These are phyloP conservation scores for Coreius guichenoti DNA, from an alignment of 2,797 vertebrate genomes.

Conservation along the genomic window DNA sequence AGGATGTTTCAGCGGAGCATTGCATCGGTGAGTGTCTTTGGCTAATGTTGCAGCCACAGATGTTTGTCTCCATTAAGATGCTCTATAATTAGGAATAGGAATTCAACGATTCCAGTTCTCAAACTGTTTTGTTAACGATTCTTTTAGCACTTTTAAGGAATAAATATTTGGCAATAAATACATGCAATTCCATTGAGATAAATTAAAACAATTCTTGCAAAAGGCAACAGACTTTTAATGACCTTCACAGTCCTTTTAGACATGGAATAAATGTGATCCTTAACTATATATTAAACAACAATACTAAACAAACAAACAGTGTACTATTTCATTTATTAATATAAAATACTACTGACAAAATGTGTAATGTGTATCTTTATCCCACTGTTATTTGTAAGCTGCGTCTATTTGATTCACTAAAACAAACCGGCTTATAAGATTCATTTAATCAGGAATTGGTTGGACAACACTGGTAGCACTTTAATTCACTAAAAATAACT, in stretches of 20 bases:
- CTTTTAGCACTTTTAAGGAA: not conserved
- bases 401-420: not conserved
- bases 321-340: not conserved
- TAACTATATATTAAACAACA: not conserved
- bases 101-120: not conserved
- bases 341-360: not conserved
- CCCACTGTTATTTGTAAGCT: not conserved
- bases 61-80: conserved; percentile 17
- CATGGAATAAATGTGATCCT: not conserved
- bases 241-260: not conserved
- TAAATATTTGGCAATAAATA: not conserved
- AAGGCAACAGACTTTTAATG: not conserved
- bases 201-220: not conserved
- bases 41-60: conserved; percentile 21
- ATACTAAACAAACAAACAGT: not conserved
- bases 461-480: not conserved
- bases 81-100: conserved; percentile 6
- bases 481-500: not conserved
- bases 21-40: conserved; percentile 1
- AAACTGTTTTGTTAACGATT: not conserved
- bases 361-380: not conserved
- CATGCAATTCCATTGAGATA: not conserved
- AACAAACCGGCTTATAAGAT: no score
- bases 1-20: not conserved
- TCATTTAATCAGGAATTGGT: not conserved